Percentiles rank a stretch among this genome's conserved stretches.
These are phyloP conservation scores for Sthenelais limicola DNA, from an alignment of 2,888 invertebrate genomes.

Conservation along the genomic window DNA sequence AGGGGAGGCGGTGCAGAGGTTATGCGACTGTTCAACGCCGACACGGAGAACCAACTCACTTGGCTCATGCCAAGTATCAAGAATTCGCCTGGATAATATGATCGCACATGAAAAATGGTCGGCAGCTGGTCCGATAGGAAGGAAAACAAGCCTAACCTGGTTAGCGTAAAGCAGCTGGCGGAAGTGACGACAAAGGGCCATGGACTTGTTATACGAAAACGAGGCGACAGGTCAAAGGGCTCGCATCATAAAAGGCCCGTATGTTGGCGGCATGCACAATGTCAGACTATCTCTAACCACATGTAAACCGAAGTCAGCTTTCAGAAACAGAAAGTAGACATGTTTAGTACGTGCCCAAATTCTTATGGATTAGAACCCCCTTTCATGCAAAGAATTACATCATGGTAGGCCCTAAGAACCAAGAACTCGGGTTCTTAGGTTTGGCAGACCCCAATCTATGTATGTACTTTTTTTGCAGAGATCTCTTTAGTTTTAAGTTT, in stretches of 20 bases:
- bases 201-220: constrained; percentile 15
- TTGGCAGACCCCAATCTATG: no score
- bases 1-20: constrained; percentile 19
- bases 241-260: constrained; percentile 13
- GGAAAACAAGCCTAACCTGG: constrained; percentile 40
- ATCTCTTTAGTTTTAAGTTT: no score
- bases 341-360: no score
- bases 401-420: no score
- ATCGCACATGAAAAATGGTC: constrained; percentile 31
- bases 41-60: constrained; percentile 15
- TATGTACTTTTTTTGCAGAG: no score
- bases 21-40: constrained; percentile 5
- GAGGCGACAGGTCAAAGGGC: constrained; percentile 38
- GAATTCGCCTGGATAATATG: constrained; percentile 39
- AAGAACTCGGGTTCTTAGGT: no score
- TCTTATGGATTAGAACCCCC: no score
- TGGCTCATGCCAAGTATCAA: constrained; percentile 36
- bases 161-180: constrained; percentile 38
- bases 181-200: background rate
- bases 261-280: constrained; percentile 17
- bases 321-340: no score
- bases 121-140: constrained; percentile 26
- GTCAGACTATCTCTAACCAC: no score
- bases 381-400: no score
- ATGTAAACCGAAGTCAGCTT: no score